A percentile compares a stretch with the other conserved stretches of the same genome.
These are phyloP conservation scores for Molanna angustata DNA, from an alignment of 2,888 invertebrate genomes.

Conservation along the genomic window DNA sequence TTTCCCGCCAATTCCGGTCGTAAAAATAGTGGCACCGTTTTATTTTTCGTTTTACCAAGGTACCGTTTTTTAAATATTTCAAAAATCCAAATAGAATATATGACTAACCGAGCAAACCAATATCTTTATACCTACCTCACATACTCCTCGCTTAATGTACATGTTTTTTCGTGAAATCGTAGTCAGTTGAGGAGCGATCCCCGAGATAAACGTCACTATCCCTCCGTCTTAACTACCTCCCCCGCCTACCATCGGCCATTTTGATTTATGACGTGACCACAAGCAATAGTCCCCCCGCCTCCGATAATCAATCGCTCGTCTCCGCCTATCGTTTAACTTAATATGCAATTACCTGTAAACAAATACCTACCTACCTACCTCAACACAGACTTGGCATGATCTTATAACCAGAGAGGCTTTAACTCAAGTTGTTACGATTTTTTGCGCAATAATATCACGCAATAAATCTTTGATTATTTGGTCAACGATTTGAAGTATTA, in stretches of 20 bases:
- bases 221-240: conserved; percentile 1
- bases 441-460: too few species aligned
- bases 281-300: conserved; percentile 13
- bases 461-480: too few species aligned
- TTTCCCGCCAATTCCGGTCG: too few species aligned
- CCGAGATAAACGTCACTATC: not conserved
- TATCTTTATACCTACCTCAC: not conserved
- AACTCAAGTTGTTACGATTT: too few species aligned
- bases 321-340: conserved; percentile 6
- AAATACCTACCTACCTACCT: not conserved
- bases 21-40: too few species aligned
- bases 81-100: too few species aligned
- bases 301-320: conserved; percentile 19
- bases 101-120: too few species aligned
- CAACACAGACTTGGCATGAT: too few species aligned
- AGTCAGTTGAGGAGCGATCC: not conserved
- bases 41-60: too few species aligned
- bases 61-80: too few species aligned
- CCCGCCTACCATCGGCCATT: conserved; percentile 6
- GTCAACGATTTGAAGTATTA: too few species aligned
- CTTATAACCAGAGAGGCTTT: too few species aligned
- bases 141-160: not conserved
- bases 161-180: not conserved
- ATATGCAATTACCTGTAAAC: not conserved
- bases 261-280: conserved; percentile 21